Evolutionary conservation across 1,140 invertebrate species (phyloP).

Genomic region (Tachypleus tridentatus): DNA sequence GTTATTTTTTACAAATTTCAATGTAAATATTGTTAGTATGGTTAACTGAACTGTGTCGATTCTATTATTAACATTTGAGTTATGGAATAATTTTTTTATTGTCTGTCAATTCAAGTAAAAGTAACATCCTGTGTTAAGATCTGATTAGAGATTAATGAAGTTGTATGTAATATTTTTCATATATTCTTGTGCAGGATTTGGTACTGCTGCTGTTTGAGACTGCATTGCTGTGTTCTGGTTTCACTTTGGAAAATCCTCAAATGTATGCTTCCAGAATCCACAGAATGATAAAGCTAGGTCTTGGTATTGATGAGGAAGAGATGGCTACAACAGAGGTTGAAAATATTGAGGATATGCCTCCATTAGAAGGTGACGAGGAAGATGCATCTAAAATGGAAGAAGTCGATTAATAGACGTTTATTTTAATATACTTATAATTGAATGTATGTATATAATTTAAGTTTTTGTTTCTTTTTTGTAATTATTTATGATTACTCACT

Average conservation of each 20-base stretch:
- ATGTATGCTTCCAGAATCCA: conserved; percentile 43
- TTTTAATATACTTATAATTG: too few species aligned
- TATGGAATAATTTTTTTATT: too few species aligned
- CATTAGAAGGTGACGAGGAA: conserved; percentile 21
- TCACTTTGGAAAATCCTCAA: conserved; percentile 62
- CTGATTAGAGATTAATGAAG: too few species aligned
- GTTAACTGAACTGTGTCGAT: too few species aligned
- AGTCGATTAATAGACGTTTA: conserved; percentile 18
- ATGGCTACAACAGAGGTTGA: conserved; percentile 10
- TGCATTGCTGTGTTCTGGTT: conserved; percentile 77
- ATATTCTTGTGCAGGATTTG: conserved; percentile 44
- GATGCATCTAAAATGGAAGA: conserved; percentile 26
- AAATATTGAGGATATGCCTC: conserved; percentile 18
- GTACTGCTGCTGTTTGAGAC: conserved; percentile 87
- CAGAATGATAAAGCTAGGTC: conserved; percentile 47
- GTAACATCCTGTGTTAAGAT: too few species aligned
- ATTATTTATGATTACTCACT: too few species aligned
- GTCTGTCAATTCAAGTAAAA: background rate
- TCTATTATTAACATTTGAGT: too few species aligned
- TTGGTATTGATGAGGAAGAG: conserved; percentile 42
- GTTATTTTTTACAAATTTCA: background rate
- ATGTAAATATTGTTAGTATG: background rate
- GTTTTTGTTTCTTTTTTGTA: too few species aligned
- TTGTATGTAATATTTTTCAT: background rate
- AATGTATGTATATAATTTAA: too few species aligned